A percentile compares a stretch with the other conserved stretches of the same genome.
These are phyloP conservation scores for Entomobrya proxima DNA, from an alignment of 2,888 invertebrate genomes.

Conservation along the genomic window DNA sequence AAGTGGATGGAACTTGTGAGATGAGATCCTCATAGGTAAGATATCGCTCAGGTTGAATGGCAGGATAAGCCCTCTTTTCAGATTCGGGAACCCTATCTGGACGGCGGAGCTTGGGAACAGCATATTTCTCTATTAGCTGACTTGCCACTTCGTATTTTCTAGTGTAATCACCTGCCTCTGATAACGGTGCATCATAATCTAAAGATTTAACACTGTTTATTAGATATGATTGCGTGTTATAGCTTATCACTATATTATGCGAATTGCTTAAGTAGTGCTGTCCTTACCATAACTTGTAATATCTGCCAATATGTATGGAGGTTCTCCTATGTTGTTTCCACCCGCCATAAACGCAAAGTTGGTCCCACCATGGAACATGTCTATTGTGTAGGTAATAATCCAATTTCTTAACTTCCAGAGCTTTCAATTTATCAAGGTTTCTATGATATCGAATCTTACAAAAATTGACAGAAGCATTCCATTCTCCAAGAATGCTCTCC, in stretches of 20 bases:
- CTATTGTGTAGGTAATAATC: not conserved
- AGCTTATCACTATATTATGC: not conserved
- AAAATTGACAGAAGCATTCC: constrained; percentile 85
- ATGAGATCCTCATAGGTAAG: constrained; percentile 75
- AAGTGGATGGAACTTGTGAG: constrained; percentile 70
- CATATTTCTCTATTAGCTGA: constrained; percentile 75
- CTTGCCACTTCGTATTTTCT: constrained; percentile 77
- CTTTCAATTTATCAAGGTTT: not conserved
- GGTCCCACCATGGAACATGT: constrained; percentile 61
- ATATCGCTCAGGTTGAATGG: constrained; percentile 74
- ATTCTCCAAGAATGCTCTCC: constrained; percentile 75
- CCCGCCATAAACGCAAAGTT: constrained; percentile 69
- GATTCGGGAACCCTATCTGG: constrained; percentile 77
- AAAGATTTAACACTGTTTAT: not conserved
- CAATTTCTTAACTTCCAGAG: not conserved
- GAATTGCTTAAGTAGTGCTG: not conserved
- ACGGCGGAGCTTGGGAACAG: constrained; percentile 66
- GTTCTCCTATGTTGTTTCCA: constrained; percentile 54
- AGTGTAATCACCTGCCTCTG: constrained; percentile 80
- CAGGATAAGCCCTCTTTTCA: constrained; percentile 77
- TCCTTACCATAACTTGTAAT: constrained; percentile 77
- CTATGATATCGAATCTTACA: constrained; percentile 83
- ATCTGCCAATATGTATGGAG: constrained; percentile 76
- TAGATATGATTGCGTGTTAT: not conserved
- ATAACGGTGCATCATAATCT: constrained; percentile 80